Evolutionary conservation across 1,140 invertebrate species (phyloP).

Genomic region (Caligus rogercresseyi): DNA sequence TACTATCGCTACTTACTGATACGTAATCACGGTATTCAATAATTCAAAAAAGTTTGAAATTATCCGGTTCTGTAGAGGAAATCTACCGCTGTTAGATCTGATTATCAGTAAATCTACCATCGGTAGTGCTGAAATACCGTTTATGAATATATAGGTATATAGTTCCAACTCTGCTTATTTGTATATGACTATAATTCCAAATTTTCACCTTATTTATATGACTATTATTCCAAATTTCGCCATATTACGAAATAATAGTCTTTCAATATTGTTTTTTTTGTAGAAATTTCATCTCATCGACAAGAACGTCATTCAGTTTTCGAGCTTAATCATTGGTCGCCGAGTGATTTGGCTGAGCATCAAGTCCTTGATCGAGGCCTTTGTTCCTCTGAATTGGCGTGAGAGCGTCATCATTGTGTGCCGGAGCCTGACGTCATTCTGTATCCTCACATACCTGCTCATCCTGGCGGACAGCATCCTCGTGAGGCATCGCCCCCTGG

Average conservation of each 20-base stretch:
- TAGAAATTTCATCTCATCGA: constrained; percentile 15
- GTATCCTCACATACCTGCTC: background rate
- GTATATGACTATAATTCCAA: too few species aligned
- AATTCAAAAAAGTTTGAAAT: too few species aligned
- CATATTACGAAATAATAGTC: background rate
- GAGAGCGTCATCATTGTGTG: constrained; percentile 11
- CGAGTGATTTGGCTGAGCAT: constrained; percentile 6
- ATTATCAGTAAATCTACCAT: too few species aligned
- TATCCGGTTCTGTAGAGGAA: too few species aligned
- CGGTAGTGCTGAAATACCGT: too few species aligned
- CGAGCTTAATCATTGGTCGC: background rate
- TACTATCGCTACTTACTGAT: too few species aligned
- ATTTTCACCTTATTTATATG: too few species aligned
- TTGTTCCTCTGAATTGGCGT: background rate
- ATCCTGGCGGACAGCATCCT: background rate
- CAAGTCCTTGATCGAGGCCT: background rate
- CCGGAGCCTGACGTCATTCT: background rate
- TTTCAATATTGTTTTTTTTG: background rate
- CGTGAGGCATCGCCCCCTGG: background rate
- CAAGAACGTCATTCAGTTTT: background rate
- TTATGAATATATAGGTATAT: too few species aligned
- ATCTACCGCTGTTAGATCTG: too few species aligned
- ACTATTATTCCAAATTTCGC: background rate
- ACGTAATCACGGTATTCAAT: too few species aligned
- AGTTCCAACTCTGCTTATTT: too few species aligned